A percentile compares a stretch with the other conserved stretches of the same genome.
These are phyloP conservation scores for Falcaria lacertinaria DNA, from an alignment of 2,888 invertebrate species.

Conservation along the genomic window DNA sequence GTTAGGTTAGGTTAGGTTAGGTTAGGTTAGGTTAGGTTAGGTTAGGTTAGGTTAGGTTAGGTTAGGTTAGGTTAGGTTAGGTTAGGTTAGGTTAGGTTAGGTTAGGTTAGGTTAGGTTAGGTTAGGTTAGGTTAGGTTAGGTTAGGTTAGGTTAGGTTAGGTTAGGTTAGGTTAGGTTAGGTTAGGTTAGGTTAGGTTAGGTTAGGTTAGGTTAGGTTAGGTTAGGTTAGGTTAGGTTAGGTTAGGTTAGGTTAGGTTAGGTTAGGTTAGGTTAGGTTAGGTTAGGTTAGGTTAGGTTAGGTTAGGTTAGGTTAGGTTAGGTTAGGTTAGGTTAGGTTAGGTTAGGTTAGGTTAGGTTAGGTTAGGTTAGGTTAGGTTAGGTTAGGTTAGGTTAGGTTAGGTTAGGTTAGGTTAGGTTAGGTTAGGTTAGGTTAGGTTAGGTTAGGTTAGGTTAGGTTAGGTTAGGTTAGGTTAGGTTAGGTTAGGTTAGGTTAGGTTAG, in stretches of 20 bases:
- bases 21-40: constrained; percentile 4
- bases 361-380: constrained; percentile 8
- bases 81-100: constrained; percentile 11
- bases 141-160: constrained; percentile 11
- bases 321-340: constrained; percentile 8
- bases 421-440: constrained; percentile 8
- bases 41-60: constrained; percentile 4
- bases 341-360: constrained; percentile 8
- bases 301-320: constrained; percentile 8
- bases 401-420: constrained; percentile 8
- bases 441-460: constrained; percentile 8
- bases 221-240: constrained; percentile 8
- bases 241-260: constrained; percentile 8
- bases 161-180: constrained; percentile 11
- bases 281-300: constrained; percentile 8
- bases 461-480: constrained; percentile 8
- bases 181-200: constrained; percentile 9
- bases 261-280: constrained; percentile 8
- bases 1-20: constrained; percentile 4
- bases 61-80: constrained; percentile 8
- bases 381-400: constrained; percentile 8
- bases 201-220: constrained; percentile 8
- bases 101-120: constrained; percentile 10
- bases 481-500: constrained; percentile 8
- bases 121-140: constrained; percentile 10